phyloP scores from a whole-genome alignment of 2,113 vertebrate genomes.

The Myxocyprinus asiaticus region DNA sequence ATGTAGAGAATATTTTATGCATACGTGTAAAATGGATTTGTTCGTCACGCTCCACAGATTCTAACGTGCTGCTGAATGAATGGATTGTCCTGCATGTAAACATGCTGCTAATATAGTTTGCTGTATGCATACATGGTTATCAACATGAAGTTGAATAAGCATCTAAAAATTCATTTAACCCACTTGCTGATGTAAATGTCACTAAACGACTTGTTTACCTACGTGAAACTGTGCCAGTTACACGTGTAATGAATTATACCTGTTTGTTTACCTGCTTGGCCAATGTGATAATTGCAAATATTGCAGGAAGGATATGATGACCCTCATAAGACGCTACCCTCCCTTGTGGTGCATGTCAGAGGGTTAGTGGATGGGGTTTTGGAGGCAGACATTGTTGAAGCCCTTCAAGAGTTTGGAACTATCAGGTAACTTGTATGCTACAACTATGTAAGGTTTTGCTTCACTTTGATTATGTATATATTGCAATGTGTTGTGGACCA shows the following conservation, averaged over 20 bases:
- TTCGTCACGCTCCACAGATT: not conserved
- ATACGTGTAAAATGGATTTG: too few relatives aligned
- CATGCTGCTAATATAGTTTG: too few relatives aligned
- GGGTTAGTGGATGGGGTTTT: conserved; percentile 89
- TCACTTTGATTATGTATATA: not conserved
- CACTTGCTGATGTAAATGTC: too few relatives aligned
- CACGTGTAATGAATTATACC: too few relatives aligned
- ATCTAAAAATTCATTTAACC: too few relatives aligned
- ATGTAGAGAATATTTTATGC: not conserved
- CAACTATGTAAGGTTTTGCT: not conserved
- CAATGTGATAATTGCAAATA: not conserved
- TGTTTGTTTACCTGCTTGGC: not conserved
- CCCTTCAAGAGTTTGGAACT: conserved; percentile 91
- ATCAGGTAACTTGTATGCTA: conserved; percentile 77
- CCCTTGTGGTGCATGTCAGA: conserved; percentile 89
- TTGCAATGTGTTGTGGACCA: not conserved
- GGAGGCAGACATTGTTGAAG: conserved; percentile 89
- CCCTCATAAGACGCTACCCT: conserved; percentile 89
- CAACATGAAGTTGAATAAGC: too few relatives aligned
- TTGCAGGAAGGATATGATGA: conserved; percentile 87
- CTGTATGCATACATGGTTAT: too few relatives aligned
- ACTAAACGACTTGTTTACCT: too few relatives aligned
- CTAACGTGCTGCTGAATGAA: not conserved
- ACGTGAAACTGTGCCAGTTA: too few relatives aligned
- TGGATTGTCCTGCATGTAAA: not conserved